Conservation (phyloP, 2,113 vertebrate genomes). For the Brachyhypopomus occidentalis region DNA sequence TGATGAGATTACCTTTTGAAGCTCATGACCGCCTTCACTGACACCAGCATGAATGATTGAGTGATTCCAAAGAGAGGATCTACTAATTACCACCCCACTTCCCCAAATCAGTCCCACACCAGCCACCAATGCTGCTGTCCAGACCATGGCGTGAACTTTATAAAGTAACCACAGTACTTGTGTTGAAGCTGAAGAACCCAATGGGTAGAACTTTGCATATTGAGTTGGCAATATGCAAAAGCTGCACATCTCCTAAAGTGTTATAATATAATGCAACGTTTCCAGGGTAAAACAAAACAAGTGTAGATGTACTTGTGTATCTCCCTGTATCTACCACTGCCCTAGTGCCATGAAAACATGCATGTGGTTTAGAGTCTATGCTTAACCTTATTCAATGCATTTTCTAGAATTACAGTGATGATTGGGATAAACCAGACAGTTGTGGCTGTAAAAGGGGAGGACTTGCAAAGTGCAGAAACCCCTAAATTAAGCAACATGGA, state of each 20-base stretch:
- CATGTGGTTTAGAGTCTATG: background rate
- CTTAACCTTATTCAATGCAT: background rate
- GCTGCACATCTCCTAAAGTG: background rate
- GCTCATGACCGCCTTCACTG: constrained; percentile 10
- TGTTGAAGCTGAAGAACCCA: background rate
- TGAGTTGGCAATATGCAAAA: background rate
- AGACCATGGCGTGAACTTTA: background rate
- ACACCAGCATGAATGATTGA: constrained; percentile 49
- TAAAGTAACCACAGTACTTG: background rate
- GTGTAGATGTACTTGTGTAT: too few relatives aligned
- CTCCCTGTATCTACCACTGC: background rate
- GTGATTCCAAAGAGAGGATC: constrained; percentile 25
- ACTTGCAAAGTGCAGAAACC: background rate
- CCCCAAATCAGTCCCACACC: constrained; percentile 12
- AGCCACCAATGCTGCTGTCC: background rate
- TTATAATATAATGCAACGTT: background rate
- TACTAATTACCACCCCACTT: constrained; percentile 30
- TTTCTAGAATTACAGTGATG: background rate
- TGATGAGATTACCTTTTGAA: constrained; percentile 44
- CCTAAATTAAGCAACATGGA: background rate
- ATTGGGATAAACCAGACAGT: background rate
- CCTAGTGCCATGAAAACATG: too few relatives aligned
- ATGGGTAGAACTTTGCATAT: background rate
- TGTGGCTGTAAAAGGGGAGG: background rate
- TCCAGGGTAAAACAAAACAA: too few relatives aligned